Conservation (phyloP, 2,888 invertebrate genomes). For the Gryllus longicercus region DNA sequence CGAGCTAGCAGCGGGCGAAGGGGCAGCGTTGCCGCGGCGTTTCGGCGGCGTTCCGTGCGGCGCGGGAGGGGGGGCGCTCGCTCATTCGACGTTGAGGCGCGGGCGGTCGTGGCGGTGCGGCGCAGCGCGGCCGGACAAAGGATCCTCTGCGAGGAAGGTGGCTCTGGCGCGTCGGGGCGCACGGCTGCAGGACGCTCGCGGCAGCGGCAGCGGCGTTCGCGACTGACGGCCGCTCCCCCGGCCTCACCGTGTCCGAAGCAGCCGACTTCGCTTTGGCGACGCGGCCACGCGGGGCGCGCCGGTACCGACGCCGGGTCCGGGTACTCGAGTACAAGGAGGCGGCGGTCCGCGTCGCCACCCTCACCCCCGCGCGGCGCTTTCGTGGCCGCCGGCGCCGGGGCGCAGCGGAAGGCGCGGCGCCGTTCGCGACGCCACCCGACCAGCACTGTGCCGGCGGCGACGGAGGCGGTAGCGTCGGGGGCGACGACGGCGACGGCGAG, state of each 20-base stretch:
- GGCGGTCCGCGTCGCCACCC: conserved; percentile 7
- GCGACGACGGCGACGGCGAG: background rate
- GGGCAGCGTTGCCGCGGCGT: conserved; percentile 19
- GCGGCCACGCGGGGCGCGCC: conserved; percentile 4
- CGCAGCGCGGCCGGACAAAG: background rate
- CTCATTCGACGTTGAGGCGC: background rate
- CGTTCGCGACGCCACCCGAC: background rate
- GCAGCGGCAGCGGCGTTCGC: background rate
- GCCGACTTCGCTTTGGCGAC: background rate
- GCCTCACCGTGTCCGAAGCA: background rate
- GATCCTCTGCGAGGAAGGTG: background rate
- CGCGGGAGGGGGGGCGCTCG: background rate
- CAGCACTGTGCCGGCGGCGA: background rate
- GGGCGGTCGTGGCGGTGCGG: conserved; percentile 7
- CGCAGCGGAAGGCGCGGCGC: background rate
- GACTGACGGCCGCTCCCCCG: conserved; percentile 11
- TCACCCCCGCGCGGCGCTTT: conserved; percentile 2
- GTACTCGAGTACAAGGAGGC: background rate
- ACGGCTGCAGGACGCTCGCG: background rate
- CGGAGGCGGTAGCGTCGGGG: background rate
- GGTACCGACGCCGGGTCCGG: conserved; percentile 19
- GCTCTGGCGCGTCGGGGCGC: background rate
- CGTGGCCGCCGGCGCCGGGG: conserved; percentile 7
- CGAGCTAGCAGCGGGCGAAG: background rate
- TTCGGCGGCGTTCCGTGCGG: background rate